Conservation (phyloP, 2,797 vertebrate genomes). For the Potorous gilbertii region DNA sequence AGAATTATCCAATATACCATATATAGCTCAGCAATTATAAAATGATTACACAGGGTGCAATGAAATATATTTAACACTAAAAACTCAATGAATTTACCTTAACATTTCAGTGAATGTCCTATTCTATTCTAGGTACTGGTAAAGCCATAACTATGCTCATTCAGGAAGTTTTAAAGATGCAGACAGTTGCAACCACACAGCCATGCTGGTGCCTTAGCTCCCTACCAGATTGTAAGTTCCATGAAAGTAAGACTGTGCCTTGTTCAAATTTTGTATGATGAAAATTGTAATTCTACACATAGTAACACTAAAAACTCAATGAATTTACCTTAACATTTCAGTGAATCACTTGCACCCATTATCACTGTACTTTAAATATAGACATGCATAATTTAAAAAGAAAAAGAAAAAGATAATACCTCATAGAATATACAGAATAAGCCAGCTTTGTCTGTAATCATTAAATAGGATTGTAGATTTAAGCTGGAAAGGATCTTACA, state of each 20-base stretch:
- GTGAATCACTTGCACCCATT: neutral
- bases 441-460: no score
- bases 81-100: no score
- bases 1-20: neutral
- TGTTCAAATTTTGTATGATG: neutral
- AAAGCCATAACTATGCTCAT: neutral
- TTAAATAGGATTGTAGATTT: neutral
- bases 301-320: no score
- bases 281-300: neutral
- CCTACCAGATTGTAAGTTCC: neutral
- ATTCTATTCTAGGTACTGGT: neutral
- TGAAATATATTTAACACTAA: neutral
- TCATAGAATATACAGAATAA: neutral
- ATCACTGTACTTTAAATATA: accelerated
- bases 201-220: neutral
- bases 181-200: no score
- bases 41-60: neutral
- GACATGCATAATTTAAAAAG: neutral
- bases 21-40: neutral
- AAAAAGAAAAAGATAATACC: neutral
- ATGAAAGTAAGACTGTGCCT: neutral
- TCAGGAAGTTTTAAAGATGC: neutral
- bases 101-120: no score
- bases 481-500: neutral
- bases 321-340: neutral